A percentile compares a stretch with the other conserved stretches of the same genome.
phyloP scores from a whole-genome alignment of 1,140 invertebrate species.

The Drosophila pallidifrons region DNA sequence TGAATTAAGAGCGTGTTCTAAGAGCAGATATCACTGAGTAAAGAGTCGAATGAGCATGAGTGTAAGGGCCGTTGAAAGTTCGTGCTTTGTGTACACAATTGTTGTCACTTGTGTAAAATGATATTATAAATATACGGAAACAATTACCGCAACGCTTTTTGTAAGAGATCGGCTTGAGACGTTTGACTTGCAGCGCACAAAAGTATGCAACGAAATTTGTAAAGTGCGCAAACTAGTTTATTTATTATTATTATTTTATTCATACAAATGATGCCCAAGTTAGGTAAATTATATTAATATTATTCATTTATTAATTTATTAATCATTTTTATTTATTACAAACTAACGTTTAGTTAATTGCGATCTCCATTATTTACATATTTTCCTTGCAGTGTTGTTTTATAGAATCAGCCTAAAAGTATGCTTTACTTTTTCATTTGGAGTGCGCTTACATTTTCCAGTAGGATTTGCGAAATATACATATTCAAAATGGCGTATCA shows the following conservation, averaged over 20 bases:
- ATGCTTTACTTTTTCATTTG: background rate
- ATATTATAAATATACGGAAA: slow-evolving; percentile 8
- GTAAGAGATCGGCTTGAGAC: background rate
- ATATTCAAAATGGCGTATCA: too few relatives aligned
- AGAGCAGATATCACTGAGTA: background rate
- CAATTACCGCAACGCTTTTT: slow-evolving; percentile 1
- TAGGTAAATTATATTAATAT: too few relatives aligned
- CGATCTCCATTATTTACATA: too few relatives aligned
- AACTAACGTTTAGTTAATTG: too few relatives aligned
- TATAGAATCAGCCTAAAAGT: slow-evolving; percentile 3
- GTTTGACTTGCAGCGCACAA: background rate
- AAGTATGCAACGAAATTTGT: background rate
- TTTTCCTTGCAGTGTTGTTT: too few relatives aligned
- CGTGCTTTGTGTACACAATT: slow-evolving; percentile 12
- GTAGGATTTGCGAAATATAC: too few relatives aligned
- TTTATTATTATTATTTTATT: too few relatives aligned
- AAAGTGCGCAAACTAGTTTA: too few relatives aligned
- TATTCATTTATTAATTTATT: too few relatives aligned
- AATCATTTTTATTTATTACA: too few relatives aligned
- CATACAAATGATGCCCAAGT: too few relatives aligned
- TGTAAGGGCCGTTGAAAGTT: background rate
- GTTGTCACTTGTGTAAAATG: slow-evolving; percentile 11
- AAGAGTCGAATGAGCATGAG: background rate
- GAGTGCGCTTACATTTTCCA: too few relatives aligned
- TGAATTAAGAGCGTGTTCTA: background rate